Evolutionary conservation across 2,113 vertebrate species (phyloP), one percentile per base, ranked within the genome.

Genomic region (Meleagris gallopavo): DNA sequence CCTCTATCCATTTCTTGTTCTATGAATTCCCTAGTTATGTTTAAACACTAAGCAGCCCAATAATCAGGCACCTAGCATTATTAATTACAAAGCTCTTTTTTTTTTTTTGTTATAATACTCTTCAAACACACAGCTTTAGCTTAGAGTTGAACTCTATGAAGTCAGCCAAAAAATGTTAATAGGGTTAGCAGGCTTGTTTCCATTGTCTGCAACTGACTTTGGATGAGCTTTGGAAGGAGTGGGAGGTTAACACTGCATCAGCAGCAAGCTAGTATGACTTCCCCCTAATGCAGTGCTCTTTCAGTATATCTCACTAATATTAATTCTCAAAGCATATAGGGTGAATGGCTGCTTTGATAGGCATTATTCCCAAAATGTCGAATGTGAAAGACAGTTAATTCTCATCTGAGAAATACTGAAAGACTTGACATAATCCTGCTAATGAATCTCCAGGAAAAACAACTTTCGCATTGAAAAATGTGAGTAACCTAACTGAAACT

Each of bases 31-130:
- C 5, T 32, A 69, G n/a, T 86, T 38, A 19, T 64, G 29, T 29
- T 69, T 83, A 34, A 89, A 76, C 5, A 2, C 22, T 34, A 65
- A 90, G 25, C 14, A 24, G 22, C 2, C 4, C 15, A 43, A 66
- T 54, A 66, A 30, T 8, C 20, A 54, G 67, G 45, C 64, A 73
- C 16, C 20, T 13, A 48, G 13, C 10, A 69, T 69, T 30, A 61
- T 50, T 80, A 65, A 69, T 38, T 69, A 36, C 6, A 70, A 76
- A 83, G 29, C 22, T 70, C 88, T 88, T 65, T 60, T 57, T 90
- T 90, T 88, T 65, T 60, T 57, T 90, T 88, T 80, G 17, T 58
- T 67, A n/a, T 27, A 60, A n/a, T 65, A 46, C 61, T 90, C 79
- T 76, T 54, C 22, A 75, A 90, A 62, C 73, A 40, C 17, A 10